phyloP scores from a whole-genome alignment of 2,797 vertebrate genomes.

The Arctocebus calabarensis region DNA sequence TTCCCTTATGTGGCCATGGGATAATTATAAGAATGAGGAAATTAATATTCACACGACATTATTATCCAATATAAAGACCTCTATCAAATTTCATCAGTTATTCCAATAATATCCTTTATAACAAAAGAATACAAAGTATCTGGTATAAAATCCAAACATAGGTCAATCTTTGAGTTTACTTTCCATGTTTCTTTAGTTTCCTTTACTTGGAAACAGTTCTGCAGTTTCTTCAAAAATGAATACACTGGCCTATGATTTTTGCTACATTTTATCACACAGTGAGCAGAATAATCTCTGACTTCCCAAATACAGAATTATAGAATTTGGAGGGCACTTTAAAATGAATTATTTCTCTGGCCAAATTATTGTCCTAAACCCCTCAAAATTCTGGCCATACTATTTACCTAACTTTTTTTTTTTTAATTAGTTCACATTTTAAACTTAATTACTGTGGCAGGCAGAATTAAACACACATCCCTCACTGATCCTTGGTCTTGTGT shows the following conservation, averaged over 20 bases:
- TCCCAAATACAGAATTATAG: background rate
- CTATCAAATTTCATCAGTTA: constrained; percentile 37
- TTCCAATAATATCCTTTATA: background rate
- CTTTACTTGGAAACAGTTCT: background rate
- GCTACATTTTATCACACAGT: background rate
- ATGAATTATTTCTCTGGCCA: constrained; percentile 36
- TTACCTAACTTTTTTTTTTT: constrained; percentile 17
- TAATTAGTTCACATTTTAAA: constrained; percentile 50
- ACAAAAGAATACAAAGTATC: background rate
- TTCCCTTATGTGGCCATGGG: background rate
- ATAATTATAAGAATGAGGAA: constrained; percentile 31
- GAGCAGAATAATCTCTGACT: background rate
- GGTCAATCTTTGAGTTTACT: background rate
- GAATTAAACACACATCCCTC: constrained; percentile 13
- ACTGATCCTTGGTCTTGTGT: background rate
- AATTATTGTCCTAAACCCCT: background rate
- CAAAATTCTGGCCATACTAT: background rate
- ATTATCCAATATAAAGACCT: constrained; percentile 24
- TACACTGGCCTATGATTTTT: background rate
- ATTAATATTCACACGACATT: background rate
- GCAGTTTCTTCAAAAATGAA: background rate
- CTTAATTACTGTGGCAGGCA: background rate
- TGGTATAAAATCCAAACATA: background rate
- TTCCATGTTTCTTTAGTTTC: constrained; percentile 29
- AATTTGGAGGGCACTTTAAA: constrained; percentile 33